Conservation (phyloP, 2,797 vertebrate genomes). For the Cirrhinus molitorella region DNA sequence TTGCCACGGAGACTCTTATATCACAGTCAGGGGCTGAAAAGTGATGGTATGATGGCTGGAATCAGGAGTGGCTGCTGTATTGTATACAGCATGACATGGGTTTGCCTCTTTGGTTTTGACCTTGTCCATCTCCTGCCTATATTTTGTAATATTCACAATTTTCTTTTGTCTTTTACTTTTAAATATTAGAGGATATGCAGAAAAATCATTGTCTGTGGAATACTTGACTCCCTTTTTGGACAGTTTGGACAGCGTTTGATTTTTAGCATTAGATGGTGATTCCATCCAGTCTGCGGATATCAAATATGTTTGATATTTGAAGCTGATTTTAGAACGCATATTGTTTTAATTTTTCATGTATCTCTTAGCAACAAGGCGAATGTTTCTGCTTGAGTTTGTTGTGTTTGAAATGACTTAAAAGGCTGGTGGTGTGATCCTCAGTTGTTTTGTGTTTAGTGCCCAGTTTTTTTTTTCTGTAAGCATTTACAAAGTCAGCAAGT, state of each 20-base stretch:
- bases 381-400: not conserved
- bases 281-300: not conserved
- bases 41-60: not conserved
- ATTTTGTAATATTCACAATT: not conserved
- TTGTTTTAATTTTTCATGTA: not conserved
- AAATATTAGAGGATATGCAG: not conserved
- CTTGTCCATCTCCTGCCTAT: not conserved
- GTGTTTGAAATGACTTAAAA: not conserved
- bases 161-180: not conserved
- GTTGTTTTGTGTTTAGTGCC: not conserved
- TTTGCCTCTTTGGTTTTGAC: not conserved
- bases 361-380: not conserved
- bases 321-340: not conserved
- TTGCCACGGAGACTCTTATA: slow-evolving; percentile 17
- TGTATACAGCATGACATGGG: not conserved
- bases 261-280: not conserved
- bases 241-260: not conserved
- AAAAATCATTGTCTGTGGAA: not conserved
- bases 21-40: slow-evolving; percentile 18
- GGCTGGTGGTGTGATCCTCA: not conserved
- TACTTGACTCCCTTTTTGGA: not conserved
- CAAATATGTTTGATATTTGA: not conserved
- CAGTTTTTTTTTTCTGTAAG: not conserved
- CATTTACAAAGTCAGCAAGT: not conserved
- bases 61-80: slow-evolving; percentile 10